Base-by-base conservation (phyloP, 2,888 invertebrate genomes). In the Itoplectis maculator region DNA sequence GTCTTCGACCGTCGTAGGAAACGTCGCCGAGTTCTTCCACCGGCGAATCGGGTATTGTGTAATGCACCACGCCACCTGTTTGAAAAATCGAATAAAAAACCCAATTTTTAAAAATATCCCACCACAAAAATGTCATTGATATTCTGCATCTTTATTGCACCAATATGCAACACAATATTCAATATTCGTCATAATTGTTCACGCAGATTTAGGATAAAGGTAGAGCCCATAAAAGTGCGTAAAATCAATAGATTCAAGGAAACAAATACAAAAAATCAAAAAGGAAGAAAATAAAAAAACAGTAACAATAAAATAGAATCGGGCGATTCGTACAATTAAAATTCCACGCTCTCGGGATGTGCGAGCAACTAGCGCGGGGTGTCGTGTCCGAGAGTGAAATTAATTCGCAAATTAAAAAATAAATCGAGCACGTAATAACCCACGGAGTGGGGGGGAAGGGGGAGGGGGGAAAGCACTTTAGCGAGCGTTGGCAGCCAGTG, bases 1-100 rank as follows among this genome's bases (percentile, higher is more conserved):
- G 83, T 75, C 88, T 88, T 73, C 90, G 89, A 1, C 96, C 96
- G 90, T 96, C 96, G 93, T 96, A 96, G 23, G 95, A 95, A 85
- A 94, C 94, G 92, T 96, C 96, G 89, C 93, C 93, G 92, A 94
- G 87, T 83, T 94, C 94, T 68, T 92, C 91, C 63, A 93, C 90
- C 75, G 94, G 93, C 86, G 95, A 94, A 87, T 93, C 93, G 2
- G 95, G 95, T 81, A 94, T 93, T 51, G 92, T 93, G 92, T 95
- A 95, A 84, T 94, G 94, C 75, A 94, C 90, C 47, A 95, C 92
- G 13, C 95, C 95, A 88, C 94, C 95, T 95, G 92, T 51, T 68
- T 35, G 42, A 18, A 45, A 66, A 73, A 47, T 15, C 42, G 18
- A 59, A 66, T 45, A 35, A n/a, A n/a, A n/a, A n/a, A n/a, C n/a